Base-by-base conservation (phyloP, 2,113 vertebrate genomes). In the Notarius quadriscutis region DNA sequence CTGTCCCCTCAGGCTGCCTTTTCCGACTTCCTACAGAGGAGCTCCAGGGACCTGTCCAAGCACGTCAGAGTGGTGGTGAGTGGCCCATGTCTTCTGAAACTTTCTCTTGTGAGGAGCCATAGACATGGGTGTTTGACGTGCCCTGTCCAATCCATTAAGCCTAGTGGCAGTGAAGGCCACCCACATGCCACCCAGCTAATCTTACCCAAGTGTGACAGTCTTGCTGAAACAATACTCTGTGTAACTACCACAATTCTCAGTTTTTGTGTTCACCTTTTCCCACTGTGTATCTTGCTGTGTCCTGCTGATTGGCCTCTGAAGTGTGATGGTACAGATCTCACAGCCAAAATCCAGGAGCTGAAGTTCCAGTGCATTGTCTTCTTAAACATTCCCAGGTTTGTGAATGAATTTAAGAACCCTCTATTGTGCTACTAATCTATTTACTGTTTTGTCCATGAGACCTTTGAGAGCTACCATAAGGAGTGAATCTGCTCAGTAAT, bases 361-460 rank as follows among this genome's bases (percentile, higher is more conserved):
- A 99, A 99, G 86, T 97, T 99, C 81, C 98, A 99, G 93, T 99
- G 98, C 93, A 96, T 99, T 25, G 98, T 99, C 92, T 99, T 99
- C 94, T 96, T 99, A 80, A 99, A 99, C 93, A 99, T 99, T 94
- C 98, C 98, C 94, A 98, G 98, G 98, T 99, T 77, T 92, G 96
- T 85, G 58, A 51, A 58, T 18, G 67, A 25, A n/a, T 62, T 81
- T 62, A 81, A 48, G 57, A 48, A 48, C 57, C 17, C 57, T 25
- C 30, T 41, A 25, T 25, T 81, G 57, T 60, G 30, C 79, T 60
- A 22, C 55, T 81, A 30, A 58, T 30, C 55, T 80, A 6, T 62
- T 48, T 62, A 25, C 10, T 78, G 51, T 78, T 55, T 27, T 69
- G 71, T 85, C 18, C 41, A 58, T 41, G 11, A 22, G 50, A 53